These are phyloP conservation scores for Brachyopa scutellaris DNA, from an alignment of 2,888 invertebrate genomes.

Conservation along the genomic window DNA sequence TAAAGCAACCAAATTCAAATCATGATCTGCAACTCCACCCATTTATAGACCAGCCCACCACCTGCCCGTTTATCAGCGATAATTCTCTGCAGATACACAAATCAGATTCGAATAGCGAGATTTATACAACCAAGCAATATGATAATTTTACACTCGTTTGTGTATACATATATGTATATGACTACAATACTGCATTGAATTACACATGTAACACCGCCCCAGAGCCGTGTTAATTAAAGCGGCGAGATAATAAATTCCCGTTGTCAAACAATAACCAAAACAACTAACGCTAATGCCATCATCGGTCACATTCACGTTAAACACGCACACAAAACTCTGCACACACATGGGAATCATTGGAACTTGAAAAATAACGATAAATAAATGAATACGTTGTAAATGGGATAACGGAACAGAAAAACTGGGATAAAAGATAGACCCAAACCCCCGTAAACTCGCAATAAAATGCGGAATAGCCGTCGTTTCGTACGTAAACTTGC, in stretches of 20 bases:
- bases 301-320: background rate
- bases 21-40: no score
- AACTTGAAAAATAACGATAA: slow-evolving; percentile 23
- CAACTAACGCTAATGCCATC: slow-evolving; percentile 1
- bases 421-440: no score
- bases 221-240: slow-evolving; percentile 44
- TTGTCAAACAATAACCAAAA: slow-evolving; percentile 20
- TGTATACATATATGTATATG: no score
- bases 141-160: slow-evolving; percentile 17
- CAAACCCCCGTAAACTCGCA: slow-evolving; percentile 49
- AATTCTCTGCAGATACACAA: no score
- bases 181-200: slow-evolving; percentile 11
- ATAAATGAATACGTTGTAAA: background rate
- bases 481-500: slow-evolving; percentile 64
- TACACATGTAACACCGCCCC: slow-evolving; percentile 8
- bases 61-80: no score
- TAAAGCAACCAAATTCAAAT: no score
- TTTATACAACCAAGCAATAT: slow-evolving; percentile 33
- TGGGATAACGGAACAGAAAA: no score
- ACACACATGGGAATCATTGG: background rate
- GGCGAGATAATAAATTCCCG: slow-evolving; percentile 30
- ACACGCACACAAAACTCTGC: background rate
- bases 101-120: slow-evolving; percentile 5
- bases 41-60: no score
- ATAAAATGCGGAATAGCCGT: slow-evolving; percentile 63